Evolutionary conservation across 2,797 vertebrate species (phyloP).

Genomic region (Anguilla obscura): DNA sequence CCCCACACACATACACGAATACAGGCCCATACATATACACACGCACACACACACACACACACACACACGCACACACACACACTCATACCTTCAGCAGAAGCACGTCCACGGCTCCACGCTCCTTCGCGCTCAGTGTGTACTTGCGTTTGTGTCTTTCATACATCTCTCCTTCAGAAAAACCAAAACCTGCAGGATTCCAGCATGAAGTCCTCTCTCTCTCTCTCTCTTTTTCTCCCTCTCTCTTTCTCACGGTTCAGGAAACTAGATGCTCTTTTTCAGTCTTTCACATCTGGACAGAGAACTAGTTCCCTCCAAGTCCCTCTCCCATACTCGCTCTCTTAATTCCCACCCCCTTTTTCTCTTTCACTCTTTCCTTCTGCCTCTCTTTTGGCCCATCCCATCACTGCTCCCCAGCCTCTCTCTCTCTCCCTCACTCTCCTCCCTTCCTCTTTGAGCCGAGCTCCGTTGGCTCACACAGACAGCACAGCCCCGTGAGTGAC

Average conservation of each 20-base stretch:
- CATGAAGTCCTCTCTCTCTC: constrained; percentile 51
- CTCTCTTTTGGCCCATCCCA: no score
- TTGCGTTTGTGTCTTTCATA: constrained; percentile 83
- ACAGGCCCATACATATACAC: no score
- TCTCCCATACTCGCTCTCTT: constrained; percentile 27
- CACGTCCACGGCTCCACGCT: constrained; percentile 79
- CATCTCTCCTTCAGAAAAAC: constrained; percentile 68
- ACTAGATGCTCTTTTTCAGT: constrained; percentile 42
- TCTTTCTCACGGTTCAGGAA: constrained; percentile 38
- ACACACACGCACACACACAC: no score
- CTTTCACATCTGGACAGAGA: constrained; percentile 59
- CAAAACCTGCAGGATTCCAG: constrained; percentile 56
- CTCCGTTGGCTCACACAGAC: constrained; percentile 49
- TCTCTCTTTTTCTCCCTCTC: not conserved
- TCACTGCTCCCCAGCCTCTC: not conserved
- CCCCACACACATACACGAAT: no score
- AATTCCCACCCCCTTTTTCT: not conserved
- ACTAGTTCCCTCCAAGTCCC: constrained; percentile 52
- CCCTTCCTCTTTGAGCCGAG: constrained; percentile 38
- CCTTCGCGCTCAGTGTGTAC: constrained; percentile 82
- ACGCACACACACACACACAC: no score
- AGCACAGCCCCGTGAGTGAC: constrained; percentile 46
- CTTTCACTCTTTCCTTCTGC: not conserved
- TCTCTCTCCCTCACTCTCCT: not conserved
- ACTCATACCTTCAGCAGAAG: constrained; percentile 82